phyloP scores from a whole-genome alignment of 2,888 invertebrate genomes.

The Lomographa bimaculata region DNA sequence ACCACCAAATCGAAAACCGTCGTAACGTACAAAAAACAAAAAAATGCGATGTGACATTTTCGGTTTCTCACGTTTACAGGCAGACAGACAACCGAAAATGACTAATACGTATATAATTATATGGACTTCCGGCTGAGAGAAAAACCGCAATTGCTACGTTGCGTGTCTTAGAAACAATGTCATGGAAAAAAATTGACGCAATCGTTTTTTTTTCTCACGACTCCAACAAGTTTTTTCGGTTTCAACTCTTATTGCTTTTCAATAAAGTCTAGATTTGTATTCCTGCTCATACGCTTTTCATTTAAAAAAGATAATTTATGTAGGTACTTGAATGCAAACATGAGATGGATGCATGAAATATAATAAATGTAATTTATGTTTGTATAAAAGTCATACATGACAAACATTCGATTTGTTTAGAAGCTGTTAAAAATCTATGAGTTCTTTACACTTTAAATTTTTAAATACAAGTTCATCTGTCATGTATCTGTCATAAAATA shows the following conservation, averaged over 20 bases:
- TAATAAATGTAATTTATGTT: too few species aligned
- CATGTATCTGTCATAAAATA: too few species aligned
- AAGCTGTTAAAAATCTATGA: too few species aligned
- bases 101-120: slow-evolving; percentile 79
- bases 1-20: slow-evolving; percentile 2
- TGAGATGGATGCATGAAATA: too few species aligned
- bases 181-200: slow-evolving; percentile 48
- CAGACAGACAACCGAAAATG: slow-evolving; percentile 52
- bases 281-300: not conserved
- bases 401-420: too few species aligned
- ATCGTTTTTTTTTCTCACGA: slow-evolving; percentile 33
- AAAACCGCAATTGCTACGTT: slow-evolving; percentile 70
- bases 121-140: slow-evolving; percentile 64
- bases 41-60: slow-evolving; percentile 16
- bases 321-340: too few species aligned
- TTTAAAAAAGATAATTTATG: too few species aligned
- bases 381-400: too few species aligned
- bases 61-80: slow-evolving; percentile 41
- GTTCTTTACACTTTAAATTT: too few species aligned
- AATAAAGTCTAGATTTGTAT: slow-evolving; percentile 5
- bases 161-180: slow-evolving; percentile 73
- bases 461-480: too few species aligned
- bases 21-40: slow-evolving; percentile 5
- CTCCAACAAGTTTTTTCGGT: slow-evolving; percentile 21
- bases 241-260: slow-evolving; percentile 29